phyloP scores from a whole-genome alignment of 2,888 invertebrate genomes.

The Andricus curvator region DNA sequence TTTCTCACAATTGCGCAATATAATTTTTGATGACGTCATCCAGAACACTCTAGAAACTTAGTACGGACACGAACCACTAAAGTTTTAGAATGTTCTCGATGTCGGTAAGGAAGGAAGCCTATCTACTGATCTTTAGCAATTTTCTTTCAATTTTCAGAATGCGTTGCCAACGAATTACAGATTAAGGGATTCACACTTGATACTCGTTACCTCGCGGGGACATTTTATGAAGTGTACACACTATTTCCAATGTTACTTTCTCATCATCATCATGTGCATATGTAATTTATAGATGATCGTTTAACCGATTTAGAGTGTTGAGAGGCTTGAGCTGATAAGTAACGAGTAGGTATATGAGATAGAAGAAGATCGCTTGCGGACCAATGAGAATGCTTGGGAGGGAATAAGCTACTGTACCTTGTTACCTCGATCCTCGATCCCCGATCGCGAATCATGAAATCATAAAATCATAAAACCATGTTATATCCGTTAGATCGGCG shows the following conservation, averaged over 20 bases:
- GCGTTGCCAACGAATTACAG: no score
- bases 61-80: no score
- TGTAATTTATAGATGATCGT: conserved; percentile 56
- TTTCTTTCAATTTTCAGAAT: no score
- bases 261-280: conserved; percentile 21
- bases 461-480: conserved; percentile 68
- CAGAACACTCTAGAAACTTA: no score
- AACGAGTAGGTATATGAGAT: conserved; percentile 47
- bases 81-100: no score
- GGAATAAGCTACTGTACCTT: conserved; percentile 73
- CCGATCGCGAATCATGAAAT: conserved; percentile 54
- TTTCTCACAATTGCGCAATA: no score
- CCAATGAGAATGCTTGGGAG: conserved; percentile 53
- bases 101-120: no score
- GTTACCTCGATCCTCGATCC: conserved; percentile 73
- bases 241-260: not conserved
- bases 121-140: no score
- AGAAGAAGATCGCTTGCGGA: conserved; percentile 31
- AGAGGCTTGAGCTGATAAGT: conserved; percentile 63
- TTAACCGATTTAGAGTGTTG: conserved; percentile 64
- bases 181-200: no score
- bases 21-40: no score
- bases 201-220: conserved; percentile 5
- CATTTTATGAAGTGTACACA: conserved; percentile 24
- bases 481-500: conserved; percentile 46